Evolutionary conservation across 2,888 invertebrate genomes (phyloP), one percentile per base, ranked within the genome.

Genomic region (Meteorus cinctellus): DNA sequence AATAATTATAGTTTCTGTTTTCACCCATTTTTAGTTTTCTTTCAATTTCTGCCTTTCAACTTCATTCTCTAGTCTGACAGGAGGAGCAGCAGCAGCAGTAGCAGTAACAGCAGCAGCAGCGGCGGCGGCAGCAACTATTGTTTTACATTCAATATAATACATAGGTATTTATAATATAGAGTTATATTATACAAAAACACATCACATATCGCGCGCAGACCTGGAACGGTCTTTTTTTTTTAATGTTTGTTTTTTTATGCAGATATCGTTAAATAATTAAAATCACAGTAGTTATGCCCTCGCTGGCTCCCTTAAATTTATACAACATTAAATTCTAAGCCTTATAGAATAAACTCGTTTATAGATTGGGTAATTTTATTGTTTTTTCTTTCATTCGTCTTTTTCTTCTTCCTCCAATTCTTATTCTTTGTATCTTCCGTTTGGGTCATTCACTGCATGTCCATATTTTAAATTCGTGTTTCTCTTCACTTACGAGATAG

Each of bases 271-370:
- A 89, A 89, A 89, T 89, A 89, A 89, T 89, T 89, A 89, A 89
- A 89, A 89, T 89, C 89, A 89, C 89, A 89, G 89, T 89, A 89
- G 88, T 89, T 88, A 89, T 89, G 89, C 89, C 89, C 86, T 89
- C 85, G 85, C 87, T 85, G 89, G 89, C 89, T 87, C 85, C 84
- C 89, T 88, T 87, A 88, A 88, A 88, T 88, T 86, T 89, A 88
- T 85, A 88, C 85, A 87, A 82, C 87, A 82, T 84, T 86, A 87
- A 86, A 81, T 81, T 84, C 86, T 88, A 89, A 86, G 85, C 85
- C 87, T 88, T 88, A 86, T 83, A 84, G 82, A 83, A 84, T 88
- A 88, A 75, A 86, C 84, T 89, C 86, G 84, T 87, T 83, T 86
- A 86, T 80, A 83, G 80, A 81, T 78, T 74, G 73, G 78, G 80